Conservation (phyloP, 2,888 invertebrate genomes). For the Tribolium freemani region DNA sequence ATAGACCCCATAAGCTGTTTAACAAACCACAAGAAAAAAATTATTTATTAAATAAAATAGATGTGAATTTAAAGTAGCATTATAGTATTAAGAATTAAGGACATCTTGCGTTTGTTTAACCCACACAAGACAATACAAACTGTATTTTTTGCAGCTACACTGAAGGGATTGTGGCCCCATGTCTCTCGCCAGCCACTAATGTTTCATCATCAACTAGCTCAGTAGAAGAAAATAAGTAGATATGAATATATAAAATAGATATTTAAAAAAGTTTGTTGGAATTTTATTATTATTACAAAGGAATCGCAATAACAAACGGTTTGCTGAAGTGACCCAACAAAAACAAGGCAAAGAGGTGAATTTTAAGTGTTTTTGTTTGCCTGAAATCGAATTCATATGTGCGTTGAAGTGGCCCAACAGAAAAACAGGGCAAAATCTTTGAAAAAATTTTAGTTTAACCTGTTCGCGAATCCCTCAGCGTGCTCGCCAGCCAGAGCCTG, state of each 20-base stretch:
- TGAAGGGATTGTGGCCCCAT: background rate
- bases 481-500: too few species aligned
- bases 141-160: conserved; percentile 16
- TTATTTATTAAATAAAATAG: conserved; percentile 7
- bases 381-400: too few species aligned
- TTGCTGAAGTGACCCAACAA: background rate
- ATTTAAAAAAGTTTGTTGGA: too few species aligned
- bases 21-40: conserved; percentile 1
- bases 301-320: background rate
- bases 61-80: conserved; percentile 2
- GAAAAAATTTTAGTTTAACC: background rate
- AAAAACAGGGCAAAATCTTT: conserved; percentile 5
- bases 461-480: too few species aligned
- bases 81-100: conserved; percentile 21
- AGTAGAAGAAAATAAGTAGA: background rate
- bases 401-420: background rate
- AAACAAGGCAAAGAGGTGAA: too few species aligned
- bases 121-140: conserved; percentile 26
- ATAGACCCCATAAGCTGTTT: conserved; percentile 1
- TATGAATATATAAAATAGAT: background rate
- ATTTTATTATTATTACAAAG: too few species aligned
- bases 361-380: too few species aligned
- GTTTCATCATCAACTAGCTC: background rate
- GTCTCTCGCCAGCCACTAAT: background rate
- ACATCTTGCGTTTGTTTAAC: conserved; percentile 18